phyloP scores from a whole-genome alignment of 2,888 invertebrate genomes.

The Melieria picta region DNA sequence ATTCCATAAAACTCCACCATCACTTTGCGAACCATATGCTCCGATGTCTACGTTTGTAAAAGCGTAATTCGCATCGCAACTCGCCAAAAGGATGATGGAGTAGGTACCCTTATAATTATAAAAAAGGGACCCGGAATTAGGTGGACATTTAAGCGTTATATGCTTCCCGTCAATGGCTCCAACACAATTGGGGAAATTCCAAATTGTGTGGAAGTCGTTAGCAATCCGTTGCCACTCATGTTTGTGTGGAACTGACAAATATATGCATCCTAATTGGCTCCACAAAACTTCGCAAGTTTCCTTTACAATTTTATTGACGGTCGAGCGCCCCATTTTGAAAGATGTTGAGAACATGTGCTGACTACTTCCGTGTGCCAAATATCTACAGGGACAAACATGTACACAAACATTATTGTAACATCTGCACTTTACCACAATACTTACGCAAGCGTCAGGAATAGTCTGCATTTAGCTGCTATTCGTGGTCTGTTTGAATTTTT shows the following conservation, averaged over 20 bases:
- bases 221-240: slow-evolving; percentile 35
- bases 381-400: slow-evolving; percentile 9
- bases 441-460: slow-evolving; percentile 23
- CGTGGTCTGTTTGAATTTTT: slow-evolving; percentile 18
- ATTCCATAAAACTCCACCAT: slow-evolving; percentile 36
- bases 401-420: background rate
- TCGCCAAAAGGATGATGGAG: slow-evolving; percentile 17
- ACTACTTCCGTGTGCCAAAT: slow-evolving; percentile 21
- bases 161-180: slow-evolving; percentile 40
- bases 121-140: slow-evolving; percentile 34
- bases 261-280: slow-evolving; percentile 15
- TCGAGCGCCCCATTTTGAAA: slow-evolving; percentile 26
- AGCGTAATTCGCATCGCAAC: slow-evolving; percentile 34
- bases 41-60: slow-evolving; percentile 37
- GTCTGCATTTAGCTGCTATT: slow-evolving; percentile 14
- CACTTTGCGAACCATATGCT: slow-evolving; percentile 38
- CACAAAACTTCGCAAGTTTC: slow-evolving; percentile 29
- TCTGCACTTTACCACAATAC: slow-evolving; percentile 7
- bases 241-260: slow-evolving; percentile 21
- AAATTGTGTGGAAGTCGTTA: slow-evolving; percentile 33
- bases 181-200: slow-evolving; percentile 38
- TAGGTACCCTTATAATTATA: slow-evolving; percentile 31
- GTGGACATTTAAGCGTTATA: slow-evolving; percentile 35
- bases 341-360: slow-evolving; percentile 18
- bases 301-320: slow-evolving; percentile 14